Percentiles rank a stretch among this genome's conserved stretches.
Conservation (phyloP, 1,140 invertebrate genomes). For the Pachyrhynchus sulphureomaculatus region DNA sequence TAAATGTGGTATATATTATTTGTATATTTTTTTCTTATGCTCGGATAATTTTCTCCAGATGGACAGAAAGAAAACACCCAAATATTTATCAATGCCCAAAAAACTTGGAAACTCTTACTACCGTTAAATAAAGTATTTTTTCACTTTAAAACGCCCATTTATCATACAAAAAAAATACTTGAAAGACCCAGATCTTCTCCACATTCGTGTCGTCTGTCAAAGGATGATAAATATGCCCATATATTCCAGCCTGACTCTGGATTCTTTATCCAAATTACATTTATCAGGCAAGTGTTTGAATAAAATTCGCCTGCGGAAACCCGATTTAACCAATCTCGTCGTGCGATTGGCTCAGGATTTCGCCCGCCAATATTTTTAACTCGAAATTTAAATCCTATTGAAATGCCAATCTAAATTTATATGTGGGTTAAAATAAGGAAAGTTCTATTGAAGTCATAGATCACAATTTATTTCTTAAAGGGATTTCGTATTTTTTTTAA, state of each 20-base stretch:
- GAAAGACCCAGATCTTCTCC: constrained; percentile 11
- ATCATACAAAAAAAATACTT: constrained; percentile 17
- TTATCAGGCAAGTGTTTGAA: constrained; percentile 26
- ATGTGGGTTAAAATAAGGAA: background rate
- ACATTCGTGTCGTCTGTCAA: constrained; percentile 25
- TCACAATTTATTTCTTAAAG: too few species aligned
- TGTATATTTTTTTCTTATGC: too few species aligned
- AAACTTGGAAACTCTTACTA: too few species aligned
- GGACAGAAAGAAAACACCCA: too few species aligned
- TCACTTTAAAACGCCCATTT: background rate
- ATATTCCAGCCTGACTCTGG: constrained; percentile 6
- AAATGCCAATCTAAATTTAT: background rate
- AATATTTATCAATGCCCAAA: too few species aligned
- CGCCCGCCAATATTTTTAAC: constrained; percentile 16
- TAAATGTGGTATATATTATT: too few species aligned
- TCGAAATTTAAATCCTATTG: constrained; percentile 18
- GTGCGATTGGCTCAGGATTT: constrained; percentile 21
- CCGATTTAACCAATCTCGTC: constrained; percentile 16
- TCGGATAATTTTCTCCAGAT: too few species aligned
- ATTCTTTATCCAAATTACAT: constrained; percentile 32
- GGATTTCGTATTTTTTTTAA: too few species aligned
- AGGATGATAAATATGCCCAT: constrained; percentile 20
- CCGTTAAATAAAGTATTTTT: too few species aligned
- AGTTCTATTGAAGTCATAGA: background rate
- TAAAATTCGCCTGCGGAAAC: constrained; percentile 17